phyloP scores from a whole-genome alignment of 1,140 invertebrate species.

The Aphaenogaster floridana region DNA sequence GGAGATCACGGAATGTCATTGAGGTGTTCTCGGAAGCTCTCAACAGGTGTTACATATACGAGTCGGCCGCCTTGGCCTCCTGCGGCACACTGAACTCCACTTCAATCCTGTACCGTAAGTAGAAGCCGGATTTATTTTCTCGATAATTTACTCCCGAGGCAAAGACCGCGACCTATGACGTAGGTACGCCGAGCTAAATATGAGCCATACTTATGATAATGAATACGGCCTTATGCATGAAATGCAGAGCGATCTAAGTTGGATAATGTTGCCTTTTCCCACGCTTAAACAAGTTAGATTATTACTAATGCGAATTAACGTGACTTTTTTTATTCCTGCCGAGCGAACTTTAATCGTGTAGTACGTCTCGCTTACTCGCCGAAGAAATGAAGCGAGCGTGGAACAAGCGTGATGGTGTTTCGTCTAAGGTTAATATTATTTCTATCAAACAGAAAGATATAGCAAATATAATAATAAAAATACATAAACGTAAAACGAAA shows the following conservation, averaged over 20 bases:
- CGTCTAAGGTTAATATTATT: neutral
- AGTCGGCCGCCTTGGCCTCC: slow-evolving; percentile 88
- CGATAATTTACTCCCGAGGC: slow-evolving; percentile 1
- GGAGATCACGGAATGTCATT: slow-evolving; percentile 89
- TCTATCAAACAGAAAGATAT: no score
- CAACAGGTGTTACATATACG: slow-evolving; percentile 89
- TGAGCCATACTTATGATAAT: slow-evolving; percentile 39
- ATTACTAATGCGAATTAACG: slow-evolving; percentile 28
- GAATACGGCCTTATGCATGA: slow-evolving; percentile 3
- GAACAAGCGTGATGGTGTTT: neutral
- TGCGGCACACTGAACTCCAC: slow-evolving; percentile 87
- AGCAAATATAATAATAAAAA: neutral
- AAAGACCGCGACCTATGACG: slow-evolving; percentile 18
- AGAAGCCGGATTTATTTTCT: slow-evolving; percentile 33
- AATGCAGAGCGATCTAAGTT: neutral
- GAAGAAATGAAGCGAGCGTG: neutral
- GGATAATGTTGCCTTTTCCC: slow-evolving; percentile 36
- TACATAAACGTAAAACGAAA: neutral
- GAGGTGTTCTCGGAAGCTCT: slow-evolving; percentile 89
- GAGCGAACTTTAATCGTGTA: neutral
- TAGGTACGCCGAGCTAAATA: neutral
- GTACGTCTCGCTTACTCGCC: neutral
- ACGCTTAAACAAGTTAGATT: slow-evolving; percentile 21
- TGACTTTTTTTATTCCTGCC: slow-evolving; percentile 13
- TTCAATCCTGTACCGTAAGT: slow-evolving; percentile 85